Evolutionary conservation across 2,113 vertebrate genomes (phyloP).

Genomic region (Tonatia bakeri): DNA sequence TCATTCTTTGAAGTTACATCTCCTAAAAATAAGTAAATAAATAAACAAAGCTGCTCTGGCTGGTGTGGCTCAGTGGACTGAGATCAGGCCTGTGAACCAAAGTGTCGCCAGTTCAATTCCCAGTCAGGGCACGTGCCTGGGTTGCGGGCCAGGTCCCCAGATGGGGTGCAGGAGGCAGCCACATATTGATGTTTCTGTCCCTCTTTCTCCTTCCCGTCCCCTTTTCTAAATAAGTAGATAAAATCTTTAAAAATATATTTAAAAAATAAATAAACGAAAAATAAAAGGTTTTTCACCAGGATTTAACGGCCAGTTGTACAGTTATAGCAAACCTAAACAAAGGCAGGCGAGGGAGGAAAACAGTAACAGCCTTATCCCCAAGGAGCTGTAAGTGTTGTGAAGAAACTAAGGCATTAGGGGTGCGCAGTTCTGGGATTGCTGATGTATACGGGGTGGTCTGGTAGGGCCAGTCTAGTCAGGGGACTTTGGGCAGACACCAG

Average conservation of each 20-base stretch:
- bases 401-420: background rate
- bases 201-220: too few relatives aligned
- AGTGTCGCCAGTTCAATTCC: too few relatives aligned
- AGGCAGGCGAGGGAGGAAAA: rapidly evolving
- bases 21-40: background rate
- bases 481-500: background rate
- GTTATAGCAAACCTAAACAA: background rate
- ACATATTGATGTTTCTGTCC: too few relatives aligned
- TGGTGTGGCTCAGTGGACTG: too few relatives aligned
- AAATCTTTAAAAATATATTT: too few relatives aligned
- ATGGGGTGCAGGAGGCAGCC: too few relatives aligned
- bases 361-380: background rate
- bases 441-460: background rate
- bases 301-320: background rate
- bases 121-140: too few relatives aligned
- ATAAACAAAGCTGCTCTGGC: too few relatives aligned
- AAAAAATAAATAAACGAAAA: background rate
- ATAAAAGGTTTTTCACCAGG: background rate
- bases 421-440: too few relatives aligned
- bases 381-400: background rate
- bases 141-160: too few relatives aligned
- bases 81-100: too few relatives aligned
- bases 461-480: background rate
- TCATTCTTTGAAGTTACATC: background rate
- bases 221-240: background rate